phyloP scores from a whole-genome alignment of 2,797 vertebrate genomes.

The Margarornis squamiger region DNA sequence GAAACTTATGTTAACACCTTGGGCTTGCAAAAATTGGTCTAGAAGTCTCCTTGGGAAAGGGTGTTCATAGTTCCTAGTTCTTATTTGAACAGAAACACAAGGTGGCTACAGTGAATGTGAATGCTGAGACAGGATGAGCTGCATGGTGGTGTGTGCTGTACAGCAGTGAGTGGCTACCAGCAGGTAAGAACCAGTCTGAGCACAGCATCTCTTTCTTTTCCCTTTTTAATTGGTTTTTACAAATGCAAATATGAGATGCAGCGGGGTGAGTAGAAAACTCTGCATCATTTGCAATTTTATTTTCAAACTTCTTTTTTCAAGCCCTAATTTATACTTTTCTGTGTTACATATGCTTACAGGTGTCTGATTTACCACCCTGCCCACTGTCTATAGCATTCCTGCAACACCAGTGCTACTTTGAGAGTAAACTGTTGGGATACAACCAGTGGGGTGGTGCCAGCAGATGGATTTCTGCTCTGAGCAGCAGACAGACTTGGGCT shows the following conservation, averaged over 20 bases:
- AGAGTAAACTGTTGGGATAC: not conserved
- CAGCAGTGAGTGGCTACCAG: not conserved
- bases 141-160: not conserved
- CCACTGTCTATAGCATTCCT: not conserved
- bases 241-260: not conserved
- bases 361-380: not conserved
- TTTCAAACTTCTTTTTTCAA: not conserved
- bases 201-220: rapidly evolving
- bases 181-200: not conserved
- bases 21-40: not conserved
- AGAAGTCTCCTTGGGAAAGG: not conserved
- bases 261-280: not conserved
- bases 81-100: not conserved
- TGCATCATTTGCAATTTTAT: not conserved
- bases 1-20: not conserved
- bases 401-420: not conserved
- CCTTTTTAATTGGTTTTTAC: not conserved
- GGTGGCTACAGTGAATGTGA: not conserved
- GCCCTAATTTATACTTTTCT: not conserved
- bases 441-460: not conserved
- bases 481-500: not conserved
- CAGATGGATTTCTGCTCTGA: not conserved
- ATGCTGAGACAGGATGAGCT: not conserved
- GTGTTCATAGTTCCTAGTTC: not conserved
- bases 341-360: not conserved